Base-by-base conservation (phyloP, 2,888 invertebrate species). In the Drosophila yooni region DNA sequence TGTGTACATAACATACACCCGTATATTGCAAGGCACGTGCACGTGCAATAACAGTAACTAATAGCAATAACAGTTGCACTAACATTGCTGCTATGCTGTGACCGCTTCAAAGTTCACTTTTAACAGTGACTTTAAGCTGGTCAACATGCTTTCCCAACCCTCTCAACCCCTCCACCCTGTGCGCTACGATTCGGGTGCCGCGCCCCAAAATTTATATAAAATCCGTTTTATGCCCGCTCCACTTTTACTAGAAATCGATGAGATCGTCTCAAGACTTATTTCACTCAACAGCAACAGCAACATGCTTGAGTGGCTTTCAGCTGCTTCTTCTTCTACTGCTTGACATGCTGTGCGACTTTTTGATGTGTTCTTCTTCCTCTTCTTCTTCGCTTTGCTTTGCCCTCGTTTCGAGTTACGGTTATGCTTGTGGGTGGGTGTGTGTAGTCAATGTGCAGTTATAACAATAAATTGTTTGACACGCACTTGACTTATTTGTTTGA, bases 21-120 rank as follows among this genome's bases (percentile, higher is more conserved):
- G 81, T 74, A 67, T 71, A 76, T 73, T 76, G 61, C 58, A 65
- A 57, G 65, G 64, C 74, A 79, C 76, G 83, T 78, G 86, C 88
- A 88, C 77, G 86, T 90, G 87, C 64, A 56, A 64, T 62, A 70
- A 79, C 75, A 78, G 66, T 48, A 21, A 56, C 50, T 50, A 67
- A 59, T 51, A 57, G 43, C 62, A 66, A 43, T 71, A 70, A 63
- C 66, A 66, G 40, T 33, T 46, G 10, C 31, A 36, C 29, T 57
- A 46, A 25, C 67, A 62, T 53, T 50, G 18, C 34, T 59, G 60
- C 38, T 59, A 52, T 18, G 60, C 38, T 34, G 21, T 25, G 21
- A 25, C 46, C 33, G 15, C n/a, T 38, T 29, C 13, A 33, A 21
- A 50, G 38, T 57, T 36, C 29, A 29, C 33, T 34, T 31, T 31